A percentile compares a stretch with the other conserved stretches of the same genome.
Conservation (phyloP, 2,797 vertebrate species). For the Eupleurogrammus muticus region DNA sequence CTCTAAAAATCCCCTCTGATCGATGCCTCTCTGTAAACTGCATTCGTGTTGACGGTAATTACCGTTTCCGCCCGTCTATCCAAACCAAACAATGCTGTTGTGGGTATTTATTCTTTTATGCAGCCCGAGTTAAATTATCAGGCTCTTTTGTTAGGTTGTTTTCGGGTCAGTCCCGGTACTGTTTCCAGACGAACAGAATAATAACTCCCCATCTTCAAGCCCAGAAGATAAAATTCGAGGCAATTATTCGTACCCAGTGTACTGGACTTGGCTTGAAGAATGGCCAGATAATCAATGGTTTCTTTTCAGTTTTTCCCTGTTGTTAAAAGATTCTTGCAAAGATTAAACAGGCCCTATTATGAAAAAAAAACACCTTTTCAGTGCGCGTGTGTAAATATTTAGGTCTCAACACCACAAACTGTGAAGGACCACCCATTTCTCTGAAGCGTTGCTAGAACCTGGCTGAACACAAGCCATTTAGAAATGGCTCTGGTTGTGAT, state of each 20-base stretch:
- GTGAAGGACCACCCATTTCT: too few relatives aligned
- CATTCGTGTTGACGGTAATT: constrained; percentile 6
- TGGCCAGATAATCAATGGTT: not conserved
- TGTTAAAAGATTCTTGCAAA: not conserved
- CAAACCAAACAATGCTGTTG: not conserved
- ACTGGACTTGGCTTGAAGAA: not conserved
- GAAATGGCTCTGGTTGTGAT: too few relatives aligned
- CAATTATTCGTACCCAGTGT: not conserved
- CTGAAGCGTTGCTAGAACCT: too few relatives aligned
- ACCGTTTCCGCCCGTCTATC: not conserved
- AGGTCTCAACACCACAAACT: too few relatives aligned
- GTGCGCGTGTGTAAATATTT: too few relatives aligned
- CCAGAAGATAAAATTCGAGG: not conserved
- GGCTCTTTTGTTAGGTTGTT: not conserved
- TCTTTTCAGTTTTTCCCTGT: not conserved
- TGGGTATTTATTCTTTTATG: constrained; percentile 9
- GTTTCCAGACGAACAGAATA: not conserved
- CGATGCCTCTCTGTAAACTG: constrained; percentile 3
- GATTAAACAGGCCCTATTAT: too few relatives aligned
- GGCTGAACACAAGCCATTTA: too few relatives aligned
- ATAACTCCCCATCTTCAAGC: not conserved
- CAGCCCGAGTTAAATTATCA: not conserved
- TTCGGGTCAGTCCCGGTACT: not conserved
- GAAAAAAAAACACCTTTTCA: too few relatives aligned
- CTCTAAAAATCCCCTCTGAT: constrained; percentile 10